Evolutionary conservation across 1,140 invertebrate species (phyloP).

Genomic region (Leptopilina boulardi): DNA sequence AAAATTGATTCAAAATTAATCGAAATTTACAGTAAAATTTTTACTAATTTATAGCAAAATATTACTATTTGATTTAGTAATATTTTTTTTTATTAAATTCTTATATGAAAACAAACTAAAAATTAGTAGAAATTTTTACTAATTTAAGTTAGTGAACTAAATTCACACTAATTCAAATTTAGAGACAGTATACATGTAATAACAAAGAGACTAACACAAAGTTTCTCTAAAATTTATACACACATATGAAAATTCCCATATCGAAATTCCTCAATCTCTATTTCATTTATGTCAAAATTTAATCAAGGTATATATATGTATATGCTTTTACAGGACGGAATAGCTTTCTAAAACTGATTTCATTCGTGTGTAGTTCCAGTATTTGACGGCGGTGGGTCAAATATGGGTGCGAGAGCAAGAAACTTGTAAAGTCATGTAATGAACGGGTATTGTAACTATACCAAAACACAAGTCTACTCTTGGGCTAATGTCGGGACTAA

Average conservation of each 20-base stretch:
- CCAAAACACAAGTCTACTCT: slow-evolving; percentile 21
- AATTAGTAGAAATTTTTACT: too few species aligned
- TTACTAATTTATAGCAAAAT: too few species aligned
- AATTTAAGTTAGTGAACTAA: too few species aligned
- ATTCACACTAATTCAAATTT: too few species aligned
- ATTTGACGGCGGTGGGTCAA: slow-evolving; percentile 18
- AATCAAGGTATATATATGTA: neutral
- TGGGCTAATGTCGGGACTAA: slow-evolving; percentile 15
- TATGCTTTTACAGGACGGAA: neutral
- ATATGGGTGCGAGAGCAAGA: slow-evolving; percentile 12
- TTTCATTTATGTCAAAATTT: neutral
- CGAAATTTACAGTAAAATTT: too few species aligned
- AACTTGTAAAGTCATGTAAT: slow-evolving; percentile 17
- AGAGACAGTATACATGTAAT: too few species aligned
- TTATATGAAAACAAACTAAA: too few species aligned
- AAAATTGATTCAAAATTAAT: too few species aligned
- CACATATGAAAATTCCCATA: neutral
- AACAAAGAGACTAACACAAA: too few species aligned
- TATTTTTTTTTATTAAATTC: too few species aligned
- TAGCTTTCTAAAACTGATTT: slow-evolving; percentile 1
- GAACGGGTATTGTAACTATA: slow-evolving; percentile 18
- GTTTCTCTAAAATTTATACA: too few species aligned
- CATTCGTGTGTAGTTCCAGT: neutral
- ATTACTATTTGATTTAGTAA: too few species aligned
- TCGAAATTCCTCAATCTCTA: neutral